Percentiles rank a stretch among this genome's conserved stretches.
Conservation (phyloP, 2,888 invertebrate genomes). For the Heliconius aoede region DNA sequence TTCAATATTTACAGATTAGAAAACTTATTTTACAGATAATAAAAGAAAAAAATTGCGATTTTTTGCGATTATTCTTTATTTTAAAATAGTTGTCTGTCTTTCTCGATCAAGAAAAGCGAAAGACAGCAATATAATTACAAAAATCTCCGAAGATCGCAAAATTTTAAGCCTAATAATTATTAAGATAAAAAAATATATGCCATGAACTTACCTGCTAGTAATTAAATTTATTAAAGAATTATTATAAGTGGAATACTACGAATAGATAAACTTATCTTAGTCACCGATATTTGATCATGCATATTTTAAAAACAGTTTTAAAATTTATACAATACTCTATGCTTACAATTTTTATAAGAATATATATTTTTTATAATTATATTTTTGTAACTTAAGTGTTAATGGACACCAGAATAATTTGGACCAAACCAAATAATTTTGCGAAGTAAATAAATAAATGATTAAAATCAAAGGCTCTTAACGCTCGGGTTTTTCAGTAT, state of each 20-base stretch:
- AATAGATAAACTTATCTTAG: conserved; percentile 37
- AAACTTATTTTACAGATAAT: conserved; percentile 33
- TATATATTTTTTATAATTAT: not conserved
- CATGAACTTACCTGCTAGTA: conserved; percentile 36
- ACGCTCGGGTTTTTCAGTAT: not conserved
- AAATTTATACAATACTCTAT: not conserved
- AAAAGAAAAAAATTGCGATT: conserved; percentile 25
- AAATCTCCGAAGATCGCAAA: conserved; percentile 2
- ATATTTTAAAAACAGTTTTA: conserved; percentile 29
- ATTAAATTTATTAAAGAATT: conserved; percentile 4
- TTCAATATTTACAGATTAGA: conserved; percentile 49
- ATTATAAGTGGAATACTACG: conserved; percentile 47
- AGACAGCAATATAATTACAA: not conserved
- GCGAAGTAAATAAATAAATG: not conserved
- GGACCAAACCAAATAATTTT: not conserved
- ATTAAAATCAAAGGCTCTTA: not conserved
- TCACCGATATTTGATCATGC: conserved; percentile 51
- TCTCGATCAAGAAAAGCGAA: not conserved
- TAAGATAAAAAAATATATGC: conserved; percentile 24
- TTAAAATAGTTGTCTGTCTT: not conserved
- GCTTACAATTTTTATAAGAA: not conserved
- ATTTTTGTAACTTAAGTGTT: no score
- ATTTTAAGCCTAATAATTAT: conserved; percentile 3
- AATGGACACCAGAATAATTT: not conserved
- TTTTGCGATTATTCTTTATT: conserved; percentile 1